Percentiles rank a stretch among this genome's conserved stretches.
Evolutionary conservation across 2,797 vertebrate genomes (phyloP).

Genomic region (Mus caroli): DNA sequence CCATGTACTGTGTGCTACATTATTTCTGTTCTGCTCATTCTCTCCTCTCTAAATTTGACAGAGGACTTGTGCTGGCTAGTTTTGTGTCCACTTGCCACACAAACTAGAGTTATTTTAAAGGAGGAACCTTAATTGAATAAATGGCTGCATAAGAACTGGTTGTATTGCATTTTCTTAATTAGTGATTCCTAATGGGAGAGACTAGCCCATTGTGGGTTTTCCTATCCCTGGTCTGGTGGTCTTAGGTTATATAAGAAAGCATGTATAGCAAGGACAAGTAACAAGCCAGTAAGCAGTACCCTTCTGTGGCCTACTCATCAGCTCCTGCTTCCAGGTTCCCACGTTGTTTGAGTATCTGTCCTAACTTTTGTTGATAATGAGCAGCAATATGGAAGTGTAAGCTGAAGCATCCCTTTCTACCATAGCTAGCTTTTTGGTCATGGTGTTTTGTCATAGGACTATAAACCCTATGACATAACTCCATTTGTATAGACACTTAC

Average conservation of each 20-base stretch:
- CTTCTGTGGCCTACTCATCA: background rate
- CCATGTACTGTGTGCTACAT: background rate
- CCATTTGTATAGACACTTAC: background rate
- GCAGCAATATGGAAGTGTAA: background rate
- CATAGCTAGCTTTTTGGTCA: background rate
- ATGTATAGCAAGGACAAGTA: background rate
- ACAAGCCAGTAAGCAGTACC: background rate
- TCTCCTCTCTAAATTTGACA: background rate
- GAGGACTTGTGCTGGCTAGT: background rate
- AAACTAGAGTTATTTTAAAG: background rate
- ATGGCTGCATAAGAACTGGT: background rate
- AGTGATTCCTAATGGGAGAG: background rate
- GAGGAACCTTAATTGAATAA: background rate
- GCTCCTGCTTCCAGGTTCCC: background rate
- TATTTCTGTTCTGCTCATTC: background rate
- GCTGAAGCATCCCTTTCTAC: background rate
- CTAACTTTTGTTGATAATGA: background rate
- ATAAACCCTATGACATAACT: background rate
- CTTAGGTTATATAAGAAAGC: background rate
- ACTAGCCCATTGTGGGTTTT: background rate
- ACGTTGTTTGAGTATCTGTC: background rate
- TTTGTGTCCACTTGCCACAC: background rate
- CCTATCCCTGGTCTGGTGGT: background rate
- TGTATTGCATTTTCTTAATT: background rate
- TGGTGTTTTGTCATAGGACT: background rate